Evolutionary conservation across 2,888 invertebrate genomes (phyloP), one percentile per base, ranked within the genome.

Genomic region (Drosophila nigritarsus): DNA sequence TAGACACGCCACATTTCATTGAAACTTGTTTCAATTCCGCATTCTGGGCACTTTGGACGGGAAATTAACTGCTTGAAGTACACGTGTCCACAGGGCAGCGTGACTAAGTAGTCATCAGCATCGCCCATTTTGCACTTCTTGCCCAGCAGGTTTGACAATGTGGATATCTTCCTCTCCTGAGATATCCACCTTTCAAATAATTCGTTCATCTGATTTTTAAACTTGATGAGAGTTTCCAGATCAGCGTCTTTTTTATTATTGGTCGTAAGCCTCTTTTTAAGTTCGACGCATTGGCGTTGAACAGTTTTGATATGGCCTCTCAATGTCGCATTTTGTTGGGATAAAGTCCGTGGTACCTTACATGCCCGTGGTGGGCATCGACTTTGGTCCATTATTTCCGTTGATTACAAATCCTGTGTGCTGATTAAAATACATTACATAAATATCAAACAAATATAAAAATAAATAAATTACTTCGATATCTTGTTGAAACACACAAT

Each of bases 81-180:
- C 3, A 45, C 45, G 20, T 45, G 13, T 15, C 45, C 45, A 15
- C 45, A 45, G 20, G 45, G 1, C 45, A 45, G 7, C 1, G 20
- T 15, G 7, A 32, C 32, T 32, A 32, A 32, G 32, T 30, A 3
- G 30, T 30, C 30, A 30, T 9, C 30, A 9, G 9, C 9, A 30
- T 9, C 0, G 9, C 2, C 2, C 0, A 9, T 9, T 2, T 30
- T 9, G 30, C 30, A 0, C 8, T 8, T 30, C 8, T 30, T 8
- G 8, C 0, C 0, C 9, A 30, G 9, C 30, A 0, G 30, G 30
- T 2, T 0, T 30, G 30, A 30, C 30, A 30, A 0, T 30, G 2
- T 9, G 30, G 2, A 3, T 30, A 30, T 9, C 9, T 30, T 0
- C 2, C 0, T 0, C 32, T 9, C 11, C 3, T 32, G 11, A 32